A percentile compares a stretch with the other conserved stretches of the same genome.
Conservation (phyloP, 2,888 invertebrate genomes). For the Lasius fuliginosus region DNA sequence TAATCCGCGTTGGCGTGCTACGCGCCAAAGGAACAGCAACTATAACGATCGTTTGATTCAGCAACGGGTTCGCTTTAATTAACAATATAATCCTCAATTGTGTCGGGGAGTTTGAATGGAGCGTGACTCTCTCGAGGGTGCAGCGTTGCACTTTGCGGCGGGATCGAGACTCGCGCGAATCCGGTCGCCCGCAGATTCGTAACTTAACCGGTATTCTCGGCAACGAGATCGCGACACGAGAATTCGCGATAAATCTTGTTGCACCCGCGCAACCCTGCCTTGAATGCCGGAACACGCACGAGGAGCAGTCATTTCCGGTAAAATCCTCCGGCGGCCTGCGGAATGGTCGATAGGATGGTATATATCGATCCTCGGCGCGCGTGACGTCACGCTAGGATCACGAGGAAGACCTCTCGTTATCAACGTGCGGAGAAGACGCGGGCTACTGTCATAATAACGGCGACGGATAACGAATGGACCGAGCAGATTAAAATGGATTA, state of each 20-base stretch:
- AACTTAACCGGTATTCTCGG: conserved; percentile 40
- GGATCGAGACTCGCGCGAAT: conserved; percentile 39
- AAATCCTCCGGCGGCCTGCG: conserved; percentile 63
- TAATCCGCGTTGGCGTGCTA: not conserved
- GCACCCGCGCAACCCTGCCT: conserved; percentile 40
- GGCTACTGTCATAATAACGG: conserved; percentile 36
- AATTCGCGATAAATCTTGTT: conserved; percentile 76
- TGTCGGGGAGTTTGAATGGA: conserved; percentile 38
- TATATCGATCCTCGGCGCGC: conserved; percentile 31
- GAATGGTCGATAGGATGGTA: conserved; percentile 38
- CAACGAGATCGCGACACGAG: conserved; percentile 73
- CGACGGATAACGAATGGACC: conserved; percentile 11
- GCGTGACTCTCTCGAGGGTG: conserved; percentile 41
- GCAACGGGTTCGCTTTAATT: conserved; percentile 44
- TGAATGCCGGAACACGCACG: conserved; percentile 74
- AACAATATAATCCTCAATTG: conserved; percentile 52
- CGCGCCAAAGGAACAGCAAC: conserved; percentile 46
- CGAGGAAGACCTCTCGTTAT: conserved; percentile 44
- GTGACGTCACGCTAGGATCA: conserved; percentile 42
- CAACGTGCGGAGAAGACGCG: conserved; percentile 29
- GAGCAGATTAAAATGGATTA: not conserved
- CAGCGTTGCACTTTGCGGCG: conserved; percentile 47
- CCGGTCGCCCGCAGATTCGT: conserved; percentile 35
- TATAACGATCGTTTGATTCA: conserved; percentile 29
- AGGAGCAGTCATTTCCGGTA: conserved; percentile 75